Percentiles rank a stretch among this genome's conserved stretches.
phyloP scores from a whole-genome alignment of 2,888 invertebrate species.

The Allolobophora icterica region DNA sequence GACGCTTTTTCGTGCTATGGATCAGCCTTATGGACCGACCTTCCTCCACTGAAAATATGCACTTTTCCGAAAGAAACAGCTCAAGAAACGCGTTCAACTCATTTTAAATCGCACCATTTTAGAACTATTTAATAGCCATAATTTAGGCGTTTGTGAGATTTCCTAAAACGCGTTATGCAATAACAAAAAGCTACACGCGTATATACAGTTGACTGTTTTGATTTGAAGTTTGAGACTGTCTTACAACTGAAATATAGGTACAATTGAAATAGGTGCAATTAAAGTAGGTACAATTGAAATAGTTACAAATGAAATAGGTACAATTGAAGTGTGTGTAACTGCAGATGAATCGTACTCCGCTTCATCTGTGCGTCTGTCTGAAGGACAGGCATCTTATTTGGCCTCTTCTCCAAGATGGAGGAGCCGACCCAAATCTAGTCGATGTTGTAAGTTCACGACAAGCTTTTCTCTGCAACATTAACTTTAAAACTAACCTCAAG shows the following conservation, averaged over 20 bases:
- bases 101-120: too few relatives aligned
- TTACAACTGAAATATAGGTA: not conserved
- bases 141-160: too few relatives aligned
- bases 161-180: too few relatives aligned
- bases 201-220: not conserved
- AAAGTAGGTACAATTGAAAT: too few relatives aligned
- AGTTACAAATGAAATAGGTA: too few relatives aligned
- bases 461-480: not conserved
- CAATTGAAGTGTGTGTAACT: not conserved
- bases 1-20: too few relatives aligned
- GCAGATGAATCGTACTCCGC: conserved; percentile 56
- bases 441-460: conserved; percentile 56
- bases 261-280: not conserved
- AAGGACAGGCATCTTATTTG: conserved; percentile 53
- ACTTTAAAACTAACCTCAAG: not conserved
- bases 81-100: too few relatives aligned
- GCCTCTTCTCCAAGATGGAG: conserved; percentile 53
- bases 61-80: too few relatives aligned
- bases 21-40: too few relatives aligned
- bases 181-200: too few relatives aligned
- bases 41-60: too few relatives aligned
- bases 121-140: too few relatives aligned
- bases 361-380: conserved; percentile 59
- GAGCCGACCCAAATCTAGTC: conserved; percentile 52
- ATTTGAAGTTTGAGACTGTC: not conserved